phyloP scores from a whole-genome alignment of 1,140 invertebrate genomes.

The Saccostrea echinata region DNA sequence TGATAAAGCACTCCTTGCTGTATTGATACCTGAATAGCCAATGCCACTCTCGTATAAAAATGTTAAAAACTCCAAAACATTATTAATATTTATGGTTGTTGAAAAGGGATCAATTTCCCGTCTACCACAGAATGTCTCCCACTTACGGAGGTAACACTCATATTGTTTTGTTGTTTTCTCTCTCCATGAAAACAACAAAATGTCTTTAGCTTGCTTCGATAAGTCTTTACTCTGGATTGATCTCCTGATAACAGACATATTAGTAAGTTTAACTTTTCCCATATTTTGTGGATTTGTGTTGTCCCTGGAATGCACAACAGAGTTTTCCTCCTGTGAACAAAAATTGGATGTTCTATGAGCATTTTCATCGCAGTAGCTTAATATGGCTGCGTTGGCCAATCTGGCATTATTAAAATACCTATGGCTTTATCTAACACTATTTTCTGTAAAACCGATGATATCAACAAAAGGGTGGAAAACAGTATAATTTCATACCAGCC shows the following conservation, averaged over 20 bases:
- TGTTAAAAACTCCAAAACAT: background rate
- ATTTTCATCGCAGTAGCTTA: background rate
- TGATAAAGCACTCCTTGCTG: too few relatives aligned
- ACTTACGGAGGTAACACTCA: slow-evolving; percentile 43
- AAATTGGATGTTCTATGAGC: too few relatives aligned
- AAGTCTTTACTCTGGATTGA: too few relatives aligned
- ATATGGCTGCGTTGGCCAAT: too few relatives aligned
- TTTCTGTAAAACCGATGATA: background rate
- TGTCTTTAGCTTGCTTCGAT: background rate
- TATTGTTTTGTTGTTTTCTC: slow-evolving; percentile 32
- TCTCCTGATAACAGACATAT: too few relatives aligned
- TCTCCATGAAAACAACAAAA: slow-evolving; percentile 3
- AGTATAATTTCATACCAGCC: slow-evolving; percentile 41
- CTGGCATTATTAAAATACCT: slow-evolving; percentile 28
- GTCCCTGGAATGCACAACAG: too few relatives aligned
- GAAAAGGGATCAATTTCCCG: too few relatives aligned
- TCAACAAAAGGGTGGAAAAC: slow-evolving; percentile 42
- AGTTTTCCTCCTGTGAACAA: too few relatives aligned
- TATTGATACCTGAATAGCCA: too few relatives aligned
- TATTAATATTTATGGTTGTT: background rate
- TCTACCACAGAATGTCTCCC: slow-evolving; percentile 46
- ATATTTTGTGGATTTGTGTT: slow-evolving; percentile 21
- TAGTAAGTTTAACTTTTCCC: too few relatives aligned
- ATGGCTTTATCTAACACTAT: too few relatives aligned
- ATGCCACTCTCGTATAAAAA: too few relatives aligned